Base-by-base conservation (phyloP, 2,113 vertebrate genomes). In the Zosterops borbonicus region DNA sequence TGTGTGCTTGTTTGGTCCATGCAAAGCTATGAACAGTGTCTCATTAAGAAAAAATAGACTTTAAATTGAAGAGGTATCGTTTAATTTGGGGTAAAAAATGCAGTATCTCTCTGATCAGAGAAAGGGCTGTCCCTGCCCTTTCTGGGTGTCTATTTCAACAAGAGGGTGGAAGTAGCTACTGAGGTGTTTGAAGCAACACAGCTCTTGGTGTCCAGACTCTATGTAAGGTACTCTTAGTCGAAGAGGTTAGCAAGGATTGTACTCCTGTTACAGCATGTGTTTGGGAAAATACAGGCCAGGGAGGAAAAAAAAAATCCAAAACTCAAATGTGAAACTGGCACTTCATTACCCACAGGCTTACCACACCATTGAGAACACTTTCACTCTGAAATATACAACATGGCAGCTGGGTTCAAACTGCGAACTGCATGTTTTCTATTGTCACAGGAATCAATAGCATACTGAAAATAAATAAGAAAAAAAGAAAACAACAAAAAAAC, bases 1-100 rank as follows among this genome's bases (percentile, higher is more conserved):
- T 91, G 67, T 97, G 83, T 97, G 96, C 97, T 95, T 87, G 90
- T 96, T 96, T 97, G 70, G 47, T 97, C 96, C 97, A 98, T 98
- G 98, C 98, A 98, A 97, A 97, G 97, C 97, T 97, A 89, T 63
- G 88, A 95, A 95, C 39, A 50, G 87, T 71, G 25, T 90, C 52
- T 97, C 55, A 9, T 82, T 87, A 92, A 95, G 95, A 92, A 96
- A 97, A 97, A 97, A 80, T 19, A 94, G 96, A 95, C 62, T 96
- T 96, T 53, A 4, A 90, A 59, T 94, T 37, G 67, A 65, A 92
- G 83, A 94, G 92, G 88, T 71, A 87, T 89, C 0, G 3, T 83
- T 87, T 68, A 64, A 60, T 69, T 83, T 69, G 65, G 78, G 88
- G 75, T 94, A 96, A 70, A 97, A 97, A 97, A 97, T 46, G 37